phyloP scores from a whole-genome alignment of 2,113 vertebrate species.

The Dromiciops gliroides region DNA sequence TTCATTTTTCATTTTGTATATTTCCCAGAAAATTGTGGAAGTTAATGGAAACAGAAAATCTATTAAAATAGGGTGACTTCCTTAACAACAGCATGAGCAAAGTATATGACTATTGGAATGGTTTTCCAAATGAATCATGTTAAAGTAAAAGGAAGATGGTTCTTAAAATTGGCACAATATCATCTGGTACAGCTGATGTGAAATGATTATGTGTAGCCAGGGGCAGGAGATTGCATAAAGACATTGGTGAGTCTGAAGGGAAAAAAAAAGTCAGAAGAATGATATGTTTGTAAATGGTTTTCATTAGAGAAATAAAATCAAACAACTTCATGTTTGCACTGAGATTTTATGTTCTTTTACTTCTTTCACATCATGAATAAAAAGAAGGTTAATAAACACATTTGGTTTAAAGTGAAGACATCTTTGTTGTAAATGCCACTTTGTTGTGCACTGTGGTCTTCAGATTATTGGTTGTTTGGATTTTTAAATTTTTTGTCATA shows the following conservation, averaged over 20 bases:
- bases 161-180: constrained; percentile 68
- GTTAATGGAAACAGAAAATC: constrained; percentile 72
- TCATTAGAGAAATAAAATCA: constrained; percentile 58
- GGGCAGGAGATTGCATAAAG: constrained; percentile 60
- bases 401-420: background rate
- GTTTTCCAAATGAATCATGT: constrained; percentile 74
- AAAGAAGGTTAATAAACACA: constrained; percentile 17
- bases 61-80: constrained; percentile 70
- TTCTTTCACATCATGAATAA: background rate
- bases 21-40: constrained; percentile 77
- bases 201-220: constrained; percentile 75
- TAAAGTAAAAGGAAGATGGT: constrained; percentile 78
- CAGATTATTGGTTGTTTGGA: background rate
- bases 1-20: constrained; percentile 60
- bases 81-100: constrained; percentile 56
- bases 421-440: background rate
- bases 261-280: background rate
- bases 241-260: background rate
- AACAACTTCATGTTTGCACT: constrained; percentile 44
- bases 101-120: constrained; percentile 69
- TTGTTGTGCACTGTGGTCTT: constrained; percentile 24
- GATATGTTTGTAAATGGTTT: constrained; percentile 44
- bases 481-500: constrained; percentile 8
- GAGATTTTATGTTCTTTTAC: constrained; percentile 39
- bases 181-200: constrained; percentile 72